A percentile compares a stretch with the other conserved stretches of the same genome.
Evolutionary conservation across 2,888 invertebrate species (phyloP).

Genomic region (Eristalis arbustorum): DNA sequence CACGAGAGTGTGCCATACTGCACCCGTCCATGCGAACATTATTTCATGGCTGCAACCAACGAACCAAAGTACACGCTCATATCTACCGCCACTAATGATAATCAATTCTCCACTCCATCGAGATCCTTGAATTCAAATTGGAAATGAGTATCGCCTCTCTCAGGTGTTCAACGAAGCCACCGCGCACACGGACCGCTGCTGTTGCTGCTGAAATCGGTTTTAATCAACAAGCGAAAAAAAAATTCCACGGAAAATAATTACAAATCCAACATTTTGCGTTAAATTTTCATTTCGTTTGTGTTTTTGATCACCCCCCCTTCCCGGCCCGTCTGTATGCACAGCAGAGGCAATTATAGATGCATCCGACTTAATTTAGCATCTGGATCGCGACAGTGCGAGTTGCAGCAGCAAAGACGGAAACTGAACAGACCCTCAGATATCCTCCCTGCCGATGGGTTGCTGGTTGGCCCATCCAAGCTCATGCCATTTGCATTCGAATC

Average conservation of each 20-base stretch:
- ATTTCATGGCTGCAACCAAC: not conserved
- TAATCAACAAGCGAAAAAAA: conserved; percentile 30
- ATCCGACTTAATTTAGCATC: conserved; percentile 64
- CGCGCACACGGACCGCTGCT: not conserved
- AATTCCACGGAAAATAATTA: conserved; percentile 7
- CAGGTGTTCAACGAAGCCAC: conserved; percentile 50
- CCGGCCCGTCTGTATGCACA: not conserved
- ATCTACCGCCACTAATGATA: conserved; percentile 28
- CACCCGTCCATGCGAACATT: conserved; percentile 24
- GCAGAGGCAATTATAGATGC: conserved; percentile 61
- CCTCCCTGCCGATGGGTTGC: not conserved
- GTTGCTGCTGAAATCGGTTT: conserved; percentile 51
- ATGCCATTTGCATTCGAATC: conserved; percentile 51
- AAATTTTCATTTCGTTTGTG: conserved; percentile 38
- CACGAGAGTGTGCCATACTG: conserved; percentile 37
- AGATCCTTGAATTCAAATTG: conserved; percentile 55
- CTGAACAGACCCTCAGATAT: not conserved
- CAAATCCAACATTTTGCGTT: conserved; percentile 25
- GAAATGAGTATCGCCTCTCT: conserved; percentile 42
- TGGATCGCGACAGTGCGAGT: conserved; percentile 9
- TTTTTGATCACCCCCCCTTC: not conserved
- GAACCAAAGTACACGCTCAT: not conserved
- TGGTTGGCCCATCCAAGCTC: conserved; percentile 4
- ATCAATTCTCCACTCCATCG: conserved; percentile 65
- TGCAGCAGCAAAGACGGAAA: conserved; percentile 8